These are phyloP conservation scores for Phytoseiulus persimilis DNA, from an alignment of 2,888 invertebrate genomes.

Conservation along the genomic window DNA sequence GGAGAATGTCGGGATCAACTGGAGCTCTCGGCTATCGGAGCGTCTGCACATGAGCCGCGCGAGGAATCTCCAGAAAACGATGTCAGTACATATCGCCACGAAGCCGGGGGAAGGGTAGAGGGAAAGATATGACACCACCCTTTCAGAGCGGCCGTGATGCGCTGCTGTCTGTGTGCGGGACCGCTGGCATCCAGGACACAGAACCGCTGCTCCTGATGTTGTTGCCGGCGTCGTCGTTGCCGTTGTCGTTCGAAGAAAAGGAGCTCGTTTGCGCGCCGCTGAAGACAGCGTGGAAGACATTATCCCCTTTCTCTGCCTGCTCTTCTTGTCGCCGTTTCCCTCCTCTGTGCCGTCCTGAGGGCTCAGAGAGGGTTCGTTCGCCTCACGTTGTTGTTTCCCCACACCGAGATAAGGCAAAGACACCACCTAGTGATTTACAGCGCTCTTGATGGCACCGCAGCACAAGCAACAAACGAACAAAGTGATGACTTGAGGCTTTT, in stretches of 20 bases:
- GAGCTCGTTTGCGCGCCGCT: neutral
- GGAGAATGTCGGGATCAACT: too few relatives aligned
- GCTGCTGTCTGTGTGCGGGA: neutral
- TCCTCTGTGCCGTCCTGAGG: neutral
- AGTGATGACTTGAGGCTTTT: neutral
- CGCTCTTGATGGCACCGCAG: neutral
- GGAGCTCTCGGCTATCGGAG: too few relatives aligned
- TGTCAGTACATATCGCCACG: neutral
- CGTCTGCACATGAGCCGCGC: too few relatives aligned
- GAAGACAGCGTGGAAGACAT: neutral
- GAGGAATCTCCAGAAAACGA: too few relatives aligned
- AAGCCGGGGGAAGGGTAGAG: neutral
- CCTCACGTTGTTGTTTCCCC: neutral
- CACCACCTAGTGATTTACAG: neutral
- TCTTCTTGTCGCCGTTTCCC: neutral
- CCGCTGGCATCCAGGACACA: neutral
- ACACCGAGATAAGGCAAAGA: neutral
- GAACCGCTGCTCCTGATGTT: neutral
- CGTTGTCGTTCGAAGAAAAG: neutral
- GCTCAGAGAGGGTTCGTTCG: neutral
- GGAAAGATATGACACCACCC: neutral
- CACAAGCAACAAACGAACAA: neutral
- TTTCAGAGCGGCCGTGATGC: neutral
- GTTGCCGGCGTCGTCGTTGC: neutral
- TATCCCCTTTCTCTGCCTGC: neutral